These are phyloP conservation scores for Drosophila leontia DNA, from an alignment of 1,140 invertebrate species.

Conservation along the genomic window DNA sequence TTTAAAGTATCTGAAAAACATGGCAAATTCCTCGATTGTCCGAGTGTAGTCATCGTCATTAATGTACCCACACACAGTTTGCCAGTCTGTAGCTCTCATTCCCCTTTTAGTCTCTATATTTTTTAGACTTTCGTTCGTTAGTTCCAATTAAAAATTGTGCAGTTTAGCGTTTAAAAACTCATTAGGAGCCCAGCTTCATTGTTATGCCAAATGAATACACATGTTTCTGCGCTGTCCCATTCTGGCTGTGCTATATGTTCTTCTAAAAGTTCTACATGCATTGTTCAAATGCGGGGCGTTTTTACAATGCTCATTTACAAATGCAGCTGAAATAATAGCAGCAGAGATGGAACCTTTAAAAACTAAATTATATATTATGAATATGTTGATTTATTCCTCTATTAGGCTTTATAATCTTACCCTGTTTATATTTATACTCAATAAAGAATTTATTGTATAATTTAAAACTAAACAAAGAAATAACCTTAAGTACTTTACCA, in stretches of 20 bases:
- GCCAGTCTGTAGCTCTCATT: background rate
- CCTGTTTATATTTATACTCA: no score
- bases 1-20: background rate
- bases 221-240: constrained; percentile 13
- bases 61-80: background rate
- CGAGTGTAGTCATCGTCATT: constrained; percentile 12
- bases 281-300: constrained; percentile 31
- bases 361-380: background rate
- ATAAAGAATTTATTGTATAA: no score
- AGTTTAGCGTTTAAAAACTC: constrained; percentile 53
- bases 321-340: background rate
- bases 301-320: constrained; percentile 9
- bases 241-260: constrained; percentile 9
- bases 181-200: constrained; percentile 43
- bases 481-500: background rate
- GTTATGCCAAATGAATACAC: constrained; percentile 49
- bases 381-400: background rate
- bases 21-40: constrained; percentile 10
- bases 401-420: no score
- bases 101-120: background rate
- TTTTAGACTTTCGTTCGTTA: constrained; percentile 15
- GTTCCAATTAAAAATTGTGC: constrained; percentile 42
- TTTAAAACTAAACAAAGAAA: background rate
- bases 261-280: constrained; percentile 8
- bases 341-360: background rate